Base-by-base conservation (phyloP, 2,797 vertebrate species). In the Carduelis carduelis region DNA sequence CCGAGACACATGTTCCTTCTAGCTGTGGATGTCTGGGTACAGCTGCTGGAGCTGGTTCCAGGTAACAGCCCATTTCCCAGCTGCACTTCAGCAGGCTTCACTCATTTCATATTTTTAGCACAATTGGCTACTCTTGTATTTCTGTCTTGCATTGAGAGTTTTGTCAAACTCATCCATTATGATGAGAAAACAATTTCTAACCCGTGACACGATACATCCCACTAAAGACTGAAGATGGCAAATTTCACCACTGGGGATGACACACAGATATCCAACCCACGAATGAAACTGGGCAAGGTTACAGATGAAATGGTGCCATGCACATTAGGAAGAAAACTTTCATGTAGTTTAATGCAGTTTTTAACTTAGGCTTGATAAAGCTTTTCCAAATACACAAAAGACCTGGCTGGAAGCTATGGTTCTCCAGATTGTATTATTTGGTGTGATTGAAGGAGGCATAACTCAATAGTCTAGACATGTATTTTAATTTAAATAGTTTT, bases 401-500 rank as follows among this genome's bases (percentile, higher is more conserved):
- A n/a, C 50, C 86, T 95, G 49, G 47, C 87, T 93, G 65, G 65
- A 92, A 91, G 74, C 70, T 75, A 19, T 43, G 50, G 47, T 30
- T 90, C 59, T 76, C 90, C 53, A 76, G 41, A 47, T 81, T 87
- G 30, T 91, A 55, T 53, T 94, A 47, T 69, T 85, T 90, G 50
- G 75, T 37, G 16, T 8, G 28, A 89, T 47, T 95, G 92, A 93
- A 94, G 49, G 52, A 93, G 90, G 59, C 30, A 50, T 76, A 92
- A 86, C 63, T 93, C 95, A 81, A 34, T 77, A 91, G 94, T 80
- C 79, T 82, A 87, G 93, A 81, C 76, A 69, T 72, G 71, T 76
- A 87, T 76, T 96, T 94, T 81, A 70, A 94, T 96, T 96, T 95
- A 85, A 93, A 90, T 90, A 78, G 46, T 60, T 95, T 94, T 92